These are phyloP conservation scores for Dipus sagitta DNA, from an alignment of 2,797 vertebrate species.

Conservation along the genomic window DNA sequence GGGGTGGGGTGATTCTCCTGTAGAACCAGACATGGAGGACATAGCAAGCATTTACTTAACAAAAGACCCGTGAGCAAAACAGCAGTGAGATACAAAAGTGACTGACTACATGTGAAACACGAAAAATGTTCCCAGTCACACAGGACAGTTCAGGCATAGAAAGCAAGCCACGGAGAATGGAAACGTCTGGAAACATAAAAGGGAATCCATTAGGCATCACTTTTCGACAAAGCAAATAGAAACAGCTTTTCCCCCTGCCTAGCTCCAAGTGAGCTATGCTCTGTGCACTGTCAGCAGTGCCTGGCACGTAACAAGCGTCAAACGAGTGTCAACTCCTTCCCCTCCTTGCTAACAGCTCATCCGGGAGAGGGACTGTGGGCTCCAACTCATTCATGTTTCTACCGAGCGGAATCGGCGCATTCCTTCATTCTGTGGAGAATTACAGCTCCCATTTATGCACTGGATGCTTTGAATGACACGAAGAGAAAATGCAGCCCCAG, in stretches of 20 bases:
- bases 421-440: background rate
- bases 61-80: conserved; percentile 15
- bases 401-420: background rate
- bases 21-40: conserved; percentile 4
- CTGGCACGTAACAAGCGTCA: fast-evolving
- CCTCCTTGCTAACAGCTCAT: background rate
- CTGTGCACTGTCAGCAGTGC: background rate
- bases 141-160: conserved; percentile 29
- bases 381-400: background rate
- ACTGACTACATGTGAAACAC: background rate
- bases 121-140: background rate
- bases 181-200: conserved; percentile 32
- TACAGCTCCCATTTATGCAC: background rate
- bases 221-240: conserved; percentile 26
- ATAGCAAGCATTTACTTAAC: conserved; percentile 40
- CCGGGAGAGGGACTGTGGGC: background rate
- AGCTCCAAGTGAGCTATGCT: background rate
- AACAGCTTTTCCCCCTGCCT: background rate
- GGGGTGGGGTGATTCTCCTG: conserved; percentile 9
- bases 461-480: background rate
- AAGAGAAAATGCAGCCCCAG: background rate
- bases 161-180: conserved; percentile 35
- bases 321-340: background rate
- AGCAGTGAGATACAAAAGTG: conserved; percentile 28
- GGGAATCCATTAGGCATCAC: conserved; percentile 44